Percentiles rank a stretch among this genome's conserved stretches.
Conservation (phyloP, 2,113 vertebrate genomes). For the Neomonachus schauinslandi region DNA sequence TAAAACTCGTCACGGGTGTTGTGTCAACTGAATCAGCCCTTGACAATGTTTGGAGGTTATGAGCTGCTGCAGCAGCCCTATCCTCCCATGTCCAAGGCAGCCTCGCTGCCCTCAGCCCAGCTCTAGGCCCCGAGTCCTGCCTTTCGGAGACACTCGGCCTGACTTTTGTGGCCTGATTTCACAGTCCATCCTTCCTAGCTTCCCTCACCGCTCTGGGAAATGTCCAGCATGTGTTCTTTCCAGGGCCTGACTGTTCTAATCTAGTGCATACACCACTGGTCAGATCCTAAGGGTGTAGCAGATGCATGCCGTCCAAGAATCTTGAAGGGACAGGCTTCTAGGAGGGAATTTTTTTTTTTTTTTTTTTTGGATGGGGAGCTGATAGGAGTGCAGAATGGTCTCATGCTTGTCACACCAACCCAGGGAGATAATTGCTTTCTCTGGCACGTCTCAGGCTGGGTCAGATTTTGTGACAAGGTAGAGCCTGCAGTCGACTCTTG, state of each 20-base stretch:
- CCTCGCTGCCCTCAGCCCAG: not conserved
- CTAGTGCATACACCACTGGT: too few relatives aligned
- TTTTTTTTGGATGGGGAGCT: not conserved
- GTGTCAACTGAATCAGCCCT: not conserved
- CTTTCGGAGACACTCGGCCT: not conserved
- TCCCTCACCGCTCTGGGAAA: not conserved
- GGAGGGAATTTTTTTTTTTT: too few relatives aligned
- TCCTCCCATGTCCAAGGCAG: accelerated
- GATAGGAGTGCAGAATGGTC: too few relatives aligned
- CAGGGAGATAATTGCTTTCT: not conserved
- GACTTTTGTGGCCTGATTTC: not conserved
- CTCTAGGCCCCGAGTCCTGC: not conserved
- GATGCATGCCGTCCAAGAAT: accelerated
- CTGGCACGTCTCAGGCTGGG: too few relatives aligned
- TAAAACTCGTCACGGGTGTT: not conserved
- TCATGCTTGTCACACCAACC: not conserved
- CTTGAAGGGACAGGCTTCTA: too few relatives aligned
- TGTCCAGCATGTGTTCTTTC: not conserved
- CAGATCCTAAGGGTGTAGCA: accelerated
- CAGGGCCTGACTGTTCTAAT: accelerated
- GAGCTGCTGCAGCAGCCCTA: too few relatives aligned
- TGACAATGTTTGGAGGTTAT: too few relatives aligned
- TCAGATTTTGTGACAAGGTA: not conserved
- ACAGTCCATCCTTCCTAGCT: not conserved
- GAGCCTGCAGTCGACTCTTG: not conserved